Base-by-base conservation (phyloP, 2,888 invertebrate genomes). In the Adelognathus sp. region DNA sequence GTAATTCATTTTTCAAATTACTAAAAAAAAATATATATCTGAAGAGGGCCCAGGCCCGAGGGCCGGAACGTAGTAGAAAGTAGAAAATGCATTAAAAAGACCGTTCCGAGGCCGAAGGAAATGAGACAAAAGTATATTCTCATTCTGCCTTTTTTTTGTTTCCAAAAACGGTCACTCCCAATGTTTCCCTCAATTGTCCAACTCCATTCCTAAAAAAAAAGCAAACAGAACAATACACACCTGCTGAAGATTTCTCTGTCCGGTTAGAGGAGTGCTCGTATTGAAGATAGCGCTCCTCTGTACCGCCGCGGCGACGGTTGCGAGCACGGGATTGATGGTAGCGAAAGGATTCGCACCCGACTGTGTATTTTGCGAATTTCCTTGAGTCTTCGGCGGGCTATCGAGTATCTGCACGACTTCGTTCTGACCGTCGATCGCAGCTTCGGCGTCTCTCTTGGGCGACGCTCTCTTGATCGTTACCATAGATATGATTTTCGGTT, bases 401-500 rank as follows among this genome's bases (percentile, higher is more conserved):
- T 84, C 86, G 3, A 63, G 9, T 5, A 64, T 56, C 75, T 85
- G 16, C 66, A 75, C 11, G 64, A 67, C 24, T 56, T 84, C 24
- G 29, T 75, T 81, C 11, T 86, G 84, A 52, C 44, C 81, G 24
- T 86, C 85, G 2, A 79, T 77, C 2, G 60, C 82, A 0, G 86
- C 86, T 1, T 86, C 85, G 0, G 80, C 76, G 16, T 89, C 89
- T 41, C 87, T 80, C 9, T 86, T 86, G 0, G 89, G 89, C 6
- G 90, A 89, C 0, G 89, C 87, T 50, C 89, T 83, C 63, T 91
- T 91, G 0, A 91, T 88, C 7, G 91, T 91, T 1, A 91, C 89
- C 88, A 91, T 90, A 1, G 91, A 91, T 58, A 91, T 90, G 44
- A 91, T 90, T 74, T 91, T 91, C 2, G 91, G 91, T 67, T 91